A percentile compares a stretch with the other conserved stretches of the same genome.
These are phyloP conservation scores for Brachionus calyciflorus DNA, from an alignment of 1,140 invertebrate genomes.

Conservation along the genomic window DNA sequence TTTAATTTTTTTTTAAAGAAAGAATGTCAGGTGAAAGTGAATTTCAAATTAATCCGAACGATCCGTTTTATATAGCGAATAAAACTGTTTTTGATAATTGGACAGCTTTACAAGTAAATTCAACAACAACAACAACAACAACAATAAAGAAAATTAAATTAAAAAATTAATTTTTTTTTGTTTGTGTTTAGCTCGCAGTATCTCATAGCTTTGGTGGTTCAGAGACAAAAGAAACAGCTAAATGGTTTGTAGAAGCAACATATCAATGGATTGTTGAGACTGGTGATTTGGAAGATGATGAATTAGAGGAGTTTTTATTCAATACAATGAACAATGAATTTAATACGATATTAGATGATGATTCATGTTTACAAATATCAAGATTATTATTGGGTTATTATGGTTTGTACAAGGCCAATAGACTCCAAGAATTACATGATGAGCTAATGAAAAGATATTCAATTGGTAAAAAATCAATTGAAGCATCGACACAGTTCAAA, in stretches of 20 bases:
- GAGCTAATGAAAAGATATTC: constrained; percentile 23
- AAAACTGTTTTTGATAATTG: constrained; percentile 28
- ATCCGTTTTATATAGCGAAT: constrained; percentile 7
- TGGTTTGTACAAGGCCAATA: not conserved
- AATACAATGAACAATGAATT: constrained; percentile 47
- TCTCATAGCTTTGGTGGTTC: constrained; percentile 44
- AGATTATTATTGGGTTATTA: not conserved
- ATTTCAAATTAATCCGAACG: not conserved
- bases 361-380: not conserved
- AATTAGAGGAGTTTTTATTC: constrained; percentile 46
- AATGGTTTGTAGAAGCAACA: constrained; percentile 46
- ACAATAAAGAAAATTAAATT: too few relatives aligned
- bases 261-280: constrained; percentile 48
- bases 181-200: constrained; percentile 30
- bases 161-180: not conserved
- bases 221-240: constrained; percentile 40
- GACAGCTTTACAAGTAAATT: not conserved
- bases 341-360: constrained; percentile 44
- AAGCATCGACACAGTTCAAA: not conserved
- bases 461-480: not conserved
- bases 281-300: constrained; percentile 35
- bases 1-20: not conserved
- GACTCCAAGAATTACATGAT: not conserved
- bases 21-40: constrained; percentile 1
- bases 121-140: not conserved